Evolutionary conservation across 2,797 vertebrate genomes (phyloP), one percentile per base, ranked within the genome.

Genomic region (Takifugu ocellatus): DNA sequence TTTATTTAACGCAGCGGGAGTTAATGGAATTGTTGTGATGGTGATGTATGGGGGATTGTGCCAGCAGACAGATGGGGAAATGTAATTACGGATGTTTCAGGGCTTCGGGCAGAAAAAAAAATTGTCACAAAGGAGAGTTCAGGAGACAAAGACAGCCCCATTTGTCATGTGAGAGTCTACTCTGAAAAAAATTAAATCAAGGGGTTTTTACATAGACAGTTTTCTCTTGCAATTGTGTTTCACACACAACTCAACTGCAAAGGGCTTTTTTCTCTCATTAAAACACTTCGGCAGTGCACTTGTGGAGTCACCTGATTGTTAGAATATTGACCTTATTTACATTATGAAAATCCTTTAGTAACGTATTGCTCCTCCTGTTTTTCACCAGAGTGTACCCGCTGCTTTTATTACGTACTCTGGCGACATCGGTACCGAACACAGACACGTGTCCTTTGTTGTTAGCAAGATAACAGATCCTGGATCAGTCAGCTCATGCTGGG

Each of bases 11-110:
- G 44, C 72, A 60, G 61, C 39, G 49, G 77, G 79, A 87, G 78
- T 85, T 83, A 87, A 89, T 88, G 78, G 82, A 85, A 90, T 86
- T 85, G 81, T 85, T 75, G 79, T 78, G 82, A 86, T 84, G 79
- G 74, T 89, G 85, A 91, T 90, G 76, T 87, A 88, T 87, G 81
- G 82, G 50, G 74, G 63, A 74, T 69, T 63, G 68, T 66, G 75
- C 10, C 66, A 59, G 70, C 55, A 74, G 83, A 87, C 90, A 87
- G 84, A 88, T 85, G 85, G 87, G 70, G 73, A 82, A 88, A 89
- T 83, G 84, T 83, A 88, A 88, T 90, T 87, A 87, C 50, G 66
- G 75, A 84, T 84, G 78, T 86, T 84, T 78, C 65, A 36, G 72
- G 58, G 77, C 79, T 85, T 61, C 31, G 3, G 74, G 63, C 47